Base-by-base conservation (phyloP, 2,888 invertebrate species). In the Tachina lurida region DNA sequence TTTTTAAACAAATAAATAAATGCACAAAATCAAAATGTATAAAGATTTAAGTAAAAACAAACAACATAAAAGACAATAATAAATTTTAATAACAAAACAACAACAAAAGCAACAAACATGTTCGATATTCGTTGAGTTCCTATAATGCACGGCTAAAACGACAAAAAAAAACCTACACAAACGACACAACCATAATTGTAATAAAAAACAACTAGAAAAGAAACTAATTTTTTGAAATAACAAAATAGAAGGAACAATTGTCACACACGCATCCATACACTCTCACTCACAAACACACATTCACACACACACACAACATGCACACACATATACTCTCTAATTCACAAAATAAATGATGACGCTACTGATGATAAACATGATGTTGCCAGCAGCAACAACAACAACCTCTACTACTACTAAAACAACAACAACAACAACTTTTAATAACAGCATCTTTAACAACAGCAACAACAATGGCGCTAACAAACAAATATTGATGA, bases 91-190 rank as follows among this genome's bases (percentile, higher is more conserved):
- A 77, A 77, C 12, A 73, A 47, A 63, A 77, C 22, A 58, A 68
- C 10, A 80, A 62, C 17, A 76, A 67, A 67, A 65, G 60, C 70
- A 83, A 81, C 74, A 73, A 83, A 86, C 22, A 80, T 83, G 79
- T 86, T 83, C 83, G 79, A 79, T 86, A 86, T 83, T 76, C 79
- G 86, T 68, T 79, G 83, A 86, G 86, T 86, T 86, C 86, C 86
- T 86, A 86, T 49, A 74, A 75, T 63, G 63, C 68, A 84, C 71
- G 76, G 80, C 84, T 80, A 62, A 85, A 82, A 58, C 65, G 52
- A 73, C 60, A 58, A 74, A 54, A 74, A 70, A n/a, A 70, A 49
- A 31, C 31, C 31, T 31, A 31, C 31, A 31, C 31, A 56, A 41
- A 71, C 47, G 63, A 39, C 43, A 56, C 60, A 58, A 73, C 52